A percentile compares a stretch with the other conserved stretches of the same genome.
These are phyloP conservation scores for Stegostoma tigrinum DNA, from an alignment of 2,113 vertebrate species.

Conservation along the genomic window DNA sequence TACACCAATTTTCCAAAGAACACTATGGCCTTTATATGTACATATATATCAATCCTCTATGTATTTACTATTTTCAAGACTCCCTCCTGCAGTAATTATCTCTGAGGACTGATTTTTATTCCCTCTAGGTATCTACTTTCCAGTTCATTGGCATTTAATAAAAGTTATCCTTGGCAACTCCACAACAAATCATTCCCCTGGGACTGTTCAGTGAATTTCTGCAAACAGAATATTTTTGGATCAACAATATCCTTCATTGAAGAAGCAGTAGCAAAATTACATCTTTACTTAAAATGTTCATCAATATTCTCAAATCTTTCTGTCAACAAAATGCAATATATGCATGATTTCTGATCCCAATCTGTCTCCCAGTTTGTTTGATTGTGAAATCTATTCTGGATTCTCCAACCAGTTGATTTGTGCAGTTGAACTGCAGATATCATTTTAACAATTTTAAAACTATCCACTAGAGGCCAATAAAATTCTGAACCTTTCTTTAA, in stretches of 20 bases:
- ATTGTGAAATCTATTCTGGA: background rate
- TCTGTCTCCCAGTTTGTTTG: background rate
- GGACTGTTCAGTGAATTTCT: background rate
- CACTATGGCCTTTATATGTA: background rate
- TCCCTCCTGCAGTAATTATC: background rate
- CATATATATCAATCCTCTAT: background rate
- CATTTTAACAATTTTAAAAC: background rate
- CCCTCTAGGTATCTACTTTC: background rate
- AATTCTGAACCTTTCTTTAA: background rate
- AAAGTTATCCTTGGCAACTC: background rate
- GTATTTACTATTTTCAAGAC: background rate
- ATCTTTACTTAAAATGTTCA: background rate
- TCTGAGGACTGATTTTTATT: background rate
- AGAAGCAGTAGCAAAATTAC: background rate
- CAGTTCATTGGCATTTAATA: background rate
- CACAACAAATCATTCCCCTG: background rate
- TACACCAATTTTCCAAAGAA: background rate
- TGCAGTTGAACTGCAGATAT: background rate
- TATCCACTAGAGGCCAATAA: background rate
- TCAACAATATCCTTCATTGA: background rate
- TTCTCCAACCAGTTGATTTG: background rate
- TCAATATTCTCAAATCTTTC: background rate
- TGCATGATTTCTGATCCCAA: background rate
- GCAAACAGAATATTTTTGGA: background rate
- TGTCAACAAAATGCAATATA: background rate